A percentile compares a stretch with the other conserved stretches of the same genome.
Evolutionary conservation across 2,888 invertebrate species (phyloP).

Genomic region (Thereva unica): DNA sequence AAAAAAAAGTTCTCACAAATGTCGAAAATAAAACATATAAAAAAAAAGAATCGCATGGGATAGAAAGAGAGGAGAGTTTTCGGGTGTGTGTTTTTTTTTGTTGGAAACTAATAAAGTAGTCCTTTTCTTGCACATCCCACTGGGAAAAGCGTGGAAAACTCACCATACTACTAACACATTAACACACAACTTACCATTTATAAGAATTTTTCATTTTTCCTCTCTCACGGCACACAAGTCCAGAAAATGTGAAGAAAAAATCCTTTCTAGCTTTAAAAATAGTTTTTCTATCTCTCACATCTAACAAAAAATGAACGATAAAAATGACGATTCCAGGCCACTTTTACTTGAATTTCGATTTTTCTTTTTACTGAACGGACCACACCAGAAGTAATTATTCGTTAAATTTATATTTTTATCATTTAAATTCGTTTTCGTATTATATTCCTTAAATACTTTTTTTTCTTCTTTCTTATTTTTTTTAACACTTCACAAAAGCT

Average conservation of each 20-base stretch:
- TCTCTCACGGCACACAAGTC: slow-evolving; percentile 23
- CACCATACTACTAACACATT: slow-evolving; percentile 23
- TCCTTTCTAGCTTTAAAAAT: slow-evolving; percentile 30
- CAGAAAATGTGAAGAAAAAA: slow-evolving; percentile 20
- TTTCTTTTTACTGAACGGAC: too few relatives aligned
- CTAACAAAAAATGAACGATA: slow-evolving; percentile 1
- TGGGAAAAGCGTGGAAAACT: background rate
- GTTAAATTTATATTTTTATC: too few relatives aligned
- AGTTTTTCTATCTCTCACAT: slow-evolving; percentile 33
- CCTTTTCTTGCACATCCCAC: slow-evolving; percentile 1
- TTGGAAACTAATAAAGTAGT: too few relatives aligned
- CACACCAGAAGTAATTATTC: too few relatives aligned
- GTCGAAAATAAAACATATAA: too few relatives aligned
- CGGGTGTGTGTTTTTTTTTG: too few relatives aligned
- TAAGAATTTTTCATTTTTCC: slow-evolving; percentile 7
- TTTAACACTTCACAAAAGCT: slow-evolving; percentile 7
- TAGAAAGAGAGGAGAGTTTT: too few relatives aligned
- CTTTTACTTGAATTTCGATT: background rate
- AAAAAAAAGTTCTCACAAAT: too few relatives aligned
- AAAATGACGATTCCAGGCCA: slow-evolving; percentile 19
- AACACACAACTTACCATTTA: slow-evolving; percentile 34
- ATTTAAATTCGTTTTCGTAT: too few relatives aligned
- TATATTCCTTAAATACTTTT: too few relatives aligned
- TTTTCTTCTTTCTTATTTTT: too few relatives aligned
- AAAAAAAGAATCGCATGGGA: too few relatives aligned